A percentile compares a stretch with the other conserved stretches of the same genome.
phyloP scores from a whole-genome alignment of 2,888 invertebrate genomes.

The Pollenia labialis region DNA sequence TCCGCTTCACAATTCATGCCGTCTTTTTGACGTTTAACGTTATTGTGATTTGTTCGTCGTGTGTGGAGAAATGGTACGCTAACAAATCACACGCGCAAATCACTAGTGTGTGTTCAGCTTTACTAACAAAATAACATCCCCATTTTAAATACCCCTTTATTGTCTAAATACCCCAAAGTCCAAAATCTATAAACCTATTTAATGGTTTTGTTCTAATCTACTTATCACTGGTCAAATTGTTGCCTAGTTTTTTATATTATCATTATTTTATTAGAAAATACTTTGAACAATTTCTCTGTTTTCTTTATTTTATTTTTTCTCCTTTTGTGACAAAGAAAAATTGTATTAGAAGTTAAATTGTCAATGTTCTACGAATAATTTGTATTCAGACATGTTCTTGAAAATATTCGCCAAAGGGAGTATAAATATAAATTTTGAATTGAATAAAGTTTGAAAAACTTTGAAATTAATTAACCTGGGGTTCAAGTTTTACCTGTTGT shows the following conservation, averaged over 20 bases:
- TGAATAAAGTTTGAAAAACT: constrained; percentile 35
- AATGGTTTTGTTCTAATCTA: constrained; percentile 76
- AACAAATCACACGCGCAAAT: too few species aligned
- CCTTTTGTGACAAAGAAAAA: constrained; percentile 13
- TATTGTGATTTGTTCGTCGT: too few species aligned
- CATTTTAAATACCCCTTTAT: neutral
- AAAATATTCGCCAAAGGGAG: constrained; percentile 17
- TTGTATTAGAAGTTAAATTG: constrained; percentile 40
- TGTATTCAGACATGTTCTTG: constrained; percentile 33
- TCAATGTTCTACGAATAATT: constrained; percentile 12
- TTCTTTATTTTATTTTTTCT: constrained; percentile 16
- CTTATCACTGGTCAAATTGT: constrained; percentile 76
- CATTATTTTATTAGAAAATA: constrained; percentile 38
- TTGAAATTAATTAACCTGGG: neutral
- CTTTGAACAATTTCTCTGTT: constrained; percentile 40
- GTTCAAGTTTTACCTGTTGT: neutral
- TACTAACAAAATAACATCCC: constrained; percentile 6
- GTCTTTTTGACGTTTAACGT: too few species aligned
- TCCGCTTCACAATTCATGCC: too few species aligned
- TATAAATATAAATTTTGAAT: constrained; percentile 2
- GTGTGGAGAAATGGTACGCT: too few species aligned
- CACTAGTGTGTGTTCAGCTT: too few species aligned
- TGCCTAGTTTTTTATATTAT: neutral
- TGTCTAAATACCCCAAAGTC: constrained; percentile 23
- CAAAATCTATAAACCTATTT: constrained; percentile 60